Percentiles rank a stretch among this genome's conserved stretches.
Evolutionary conservation across 2,797 vertebrate species (phyloP).

Genomic region (Nyctibius grandis): DNA sequence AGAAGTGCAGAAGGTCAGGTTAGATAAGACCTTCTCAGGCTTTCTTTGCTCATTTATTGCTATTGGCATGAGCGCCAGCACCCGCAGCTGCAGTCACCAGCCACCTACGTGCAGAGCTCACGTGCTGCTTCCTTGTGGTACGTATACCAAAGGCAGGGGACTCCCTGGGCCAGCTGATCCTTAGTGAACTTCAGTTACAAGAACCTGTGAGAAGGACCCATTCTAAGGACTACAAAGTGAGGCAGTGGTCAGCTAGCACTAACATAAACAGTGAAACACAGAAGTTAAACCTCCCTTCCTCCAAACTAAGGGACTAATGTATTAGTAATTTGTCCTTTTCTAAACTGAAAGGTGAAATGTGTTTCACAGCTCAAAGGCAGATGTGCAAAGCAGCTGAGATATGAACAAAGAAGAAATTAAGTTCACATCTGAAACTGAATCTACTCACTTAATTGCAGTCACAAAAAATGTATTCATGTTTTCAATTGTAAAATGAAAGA

Average conservation of each 20-base stretch:
- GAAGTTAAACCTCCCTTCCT: not conserved
- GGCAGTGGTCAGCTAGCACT: not conserved
- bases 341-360: not conserved
- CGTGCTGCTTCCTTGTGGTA: not conserved
- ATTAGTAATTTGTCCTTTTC: not conserved
- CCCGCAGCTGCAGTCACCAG: not conserved
- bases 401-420: not conserved
- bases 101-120: not conserved
- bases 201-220: not conserved
- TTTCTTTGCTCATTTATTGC: conserved; percentile 43
- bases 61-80: not conserved
- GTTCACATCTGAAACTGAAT: not conserved
- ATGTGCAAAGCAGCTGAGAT: not conserved
- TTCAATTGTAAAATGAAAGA: conserved; percentile 2
- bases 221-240: not conserved
- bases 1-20: conserved; percentile 22
- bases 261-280: not conserved
- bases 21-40: conserved; percentile 32
- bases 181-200: not conserved
- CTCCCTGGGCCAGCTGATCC: not conserved
- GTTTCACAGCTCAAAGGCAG: not conserved
- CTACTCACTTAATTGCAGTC: not conserved
- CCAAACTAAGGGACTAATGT: not conserved
- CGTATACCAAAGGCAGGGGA: not conserved
- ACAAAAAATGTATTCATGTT: not conserved